Evolutionary conservation across 2,888 invertebrate genomes (phyloP), one percentile per base, ranked within the genome.

Genomic region (Drosophila macrospina): DNA sequence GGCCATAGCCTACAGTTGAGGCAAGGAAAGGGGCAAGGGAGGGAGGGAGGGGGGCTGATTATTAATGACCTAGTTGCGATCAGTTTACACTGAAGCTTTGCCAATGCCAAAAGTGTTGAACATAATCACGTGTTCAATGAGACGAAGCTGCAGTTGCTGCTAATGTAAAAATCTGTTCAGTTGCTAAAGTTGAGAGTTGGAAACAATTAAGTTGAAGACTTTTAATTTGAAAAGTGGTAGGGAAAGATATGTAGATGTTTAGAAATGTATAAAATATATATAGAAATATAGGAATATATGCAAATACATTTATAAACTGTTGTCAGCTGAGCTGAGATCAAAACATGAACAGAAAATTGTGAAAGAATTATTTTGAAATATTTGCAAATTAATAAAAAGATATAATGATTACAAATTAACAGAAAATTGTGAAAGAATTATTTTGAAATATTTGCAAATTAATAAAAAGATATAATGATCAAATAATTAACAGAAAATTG

Each of bases 21-120:
- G 36, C 41, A 37, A 24, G 48, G 47, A 24, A 20, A n/a, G n/a
- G n/a, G n/a, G n/a, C n/a, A n/a, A n/a, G n/a, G n/a, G n/a, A n/a
- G n/a, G n/a, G n/a, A n/a, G n/a, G n/a, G 20, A 20, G 10, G 13
- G 20, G 47, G 44, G 5, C 26, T 34, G 47, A 13, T 61, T 34
- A 62, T 66, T 68, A 73, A 61, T 86, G 82, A 83, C 82, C 84
- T 63, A 83, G 44, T 76, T 83, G 67, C 44, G 44, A 71, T 63
- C 47, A 56, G 55, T 36, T 86, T 66, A 61, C 56, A 45, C 30
- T 20, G 13, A 13, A 34, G 47, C 41, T 10, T 32, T 50, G 50
- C 1, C 45, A 64, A 64, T 57, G 63, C 26, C 63, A 73, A 32
- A n/a, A 45, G 10, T 10, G 16, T 26, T 13, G 15, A 36, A 24